phyloP scores from a whole-genome alignment of 2,113 vertebrate species.

The Oreochromis niloticus region DNA sequence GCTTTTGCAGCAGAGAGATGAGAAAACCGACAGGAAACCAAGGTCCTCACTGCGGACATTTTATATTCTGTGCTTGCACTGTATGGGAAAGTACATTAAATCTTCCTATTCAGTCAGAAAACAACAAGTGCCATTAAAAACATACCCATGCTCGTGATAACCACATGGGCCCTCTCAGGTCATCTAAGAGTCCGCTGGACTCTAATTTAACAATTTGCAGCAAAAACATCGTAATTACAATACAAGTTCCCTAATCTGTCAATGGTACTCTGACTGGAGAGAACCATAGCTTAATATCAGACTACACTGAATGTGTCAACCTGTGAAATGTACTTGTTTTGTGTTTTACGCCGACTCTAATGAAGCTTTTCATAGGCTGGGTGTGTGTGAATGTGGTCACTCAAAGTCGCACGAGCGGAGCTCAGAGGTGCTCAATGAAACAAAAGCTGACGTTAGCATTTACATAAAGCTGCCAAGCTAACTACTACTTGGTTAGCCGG shows the following conservation, averaged over 20 bases:
- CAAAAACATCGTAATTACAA: neutral
- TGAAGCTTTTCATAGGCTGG: no score
- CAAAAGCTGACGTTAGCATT: conserved; percentile 48
- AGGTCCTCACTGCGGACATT: neutral
- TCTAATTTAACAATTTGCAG: neutral
- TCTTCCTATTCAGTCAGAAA: neutral
- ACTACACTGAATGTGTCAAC: neutral
- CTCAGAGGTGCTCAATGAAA: neutral
- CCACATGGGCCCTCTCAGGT: neutral
- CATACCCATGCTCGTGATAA: neutral
- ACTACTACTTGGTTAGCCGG: conserved; percentile 24
- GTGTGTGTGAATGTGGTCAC: neutral
- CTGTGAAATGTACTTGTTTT: neutral
- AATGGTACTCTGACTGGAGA: neutral
- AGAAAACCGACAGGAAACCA: neutral
- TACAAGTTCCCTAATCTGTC: neutral
- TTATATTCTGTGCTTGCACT: neutral
- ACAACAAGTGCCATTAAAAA: neutral
- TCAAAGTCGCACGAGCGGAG: neutral
- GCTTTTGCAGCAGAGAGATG: neutral
- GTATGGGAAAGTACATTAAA: neutral
- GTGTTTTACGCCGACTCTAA: neutral
- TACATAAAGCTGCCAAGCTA: conserved; percentile 9
- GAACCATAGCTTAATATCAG: neutral
- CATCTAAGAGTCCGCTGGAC: neutral